Base-by-base conservation (phyloP, 1,140 invertebrate species). In the Ceratina calcarata region DNA sequence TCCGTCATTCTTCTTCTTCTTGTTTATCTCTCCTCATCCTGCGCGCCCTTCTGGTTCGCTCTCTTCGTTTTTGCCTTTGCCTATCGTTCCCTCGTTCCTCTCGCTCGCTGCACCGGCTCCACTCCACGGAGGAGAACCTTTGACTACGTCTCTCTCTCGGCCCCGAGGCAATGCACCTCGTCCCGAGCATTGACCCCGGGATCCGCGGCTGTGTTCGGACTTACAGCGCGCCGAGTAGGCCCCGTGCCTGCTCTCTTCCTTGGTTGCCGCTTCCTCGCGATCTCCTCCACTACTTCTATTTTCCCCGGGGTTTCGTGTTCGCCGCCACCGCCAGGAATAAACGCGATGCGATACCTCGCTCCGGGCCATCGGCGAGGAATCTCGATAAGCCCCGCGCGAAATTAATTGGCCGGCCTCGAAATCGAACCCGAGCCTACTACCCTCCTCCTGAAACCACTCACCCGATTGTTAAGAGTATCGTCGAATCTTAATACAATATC, bases 111-210 rank as follows among this genome's bases (percentile, higher is more conserved):
- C 81, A 78, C 81, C 51, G 60, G 58, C 79, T 80, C 65, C 45
- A 45, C 37, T 69, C 83, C 82, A 68, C 67, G 49, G 10, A 65
- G 61, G 32, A 49, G 58, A 68, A 55, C 60, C 79, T 72, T 68
- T 66, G 37, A 45, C 37, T 45, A 45, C 37, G 37, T 70, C 70
- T 60, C 68, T 74, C 76, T 78, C 81, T 83, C 77, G 60, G 82
- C 86, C 86, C 83, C 80, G 81, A 88, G 90, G 89, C 91, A 90
- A 90, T 90, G 91, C 87, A 91, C 90, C 86, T 87, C 89, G 51
- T 45, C 71, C 79, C 83, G 90, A 87, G 82, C 91, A 78, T 92
- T 91, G 91, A 92, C 91, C 91, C 78, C 89, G 78, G 20, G 57
- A 81, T 86, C 78, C 78, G 71, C 74, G 60, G 62, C 78, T 68